These are phyloP conservation scores for Thaumetopoea pityocampa DNA, from an alignment of 1,140 invertebrate species.

Conservation along the genomic window DNA sequence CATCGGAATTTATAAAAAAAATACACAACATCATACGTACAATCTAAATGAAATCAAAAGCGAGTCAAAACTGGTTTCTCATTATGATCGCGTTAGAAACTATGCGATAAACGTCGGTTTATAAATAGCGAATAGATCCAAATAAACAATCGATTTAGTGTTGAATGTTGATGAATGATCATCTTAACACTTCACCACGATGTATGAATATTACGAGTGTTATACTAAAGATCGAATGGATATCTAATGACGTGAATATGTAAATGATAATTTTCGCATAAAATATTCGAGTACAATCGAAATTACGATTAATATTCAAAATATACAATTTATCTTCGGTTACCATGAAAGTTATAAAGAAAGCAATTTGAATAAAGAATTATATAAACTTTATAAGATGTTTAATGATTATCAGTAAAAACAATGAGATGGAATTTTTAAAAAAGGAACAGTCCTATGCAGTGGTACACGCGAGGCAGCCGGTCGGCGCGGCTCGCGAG, in stretches of 20 bases:
- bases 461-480: slow-evolving; percentile 36
- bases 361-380: background rate
- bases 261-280: too few species aligned
- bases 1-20: too few species aligned
- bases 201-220: too few species aligned
- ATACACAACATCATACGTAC: slow-evolving; percentile 13
- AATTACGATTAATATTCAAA: too few species aligned
- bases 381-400: slow-evolving; percentile 11
- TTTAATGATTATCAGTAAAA: background rate
- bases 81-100: slow-evolving; percentile 12
- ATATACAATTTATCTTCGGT: too few species aligned
- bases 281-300: too few species aligned
- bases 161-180: background rate
- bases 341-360: background rate
- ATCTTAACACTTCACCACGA: background rate
- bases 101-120: slow-evolving; percentile 2
- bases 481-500: slow-evolving; percentile 55
- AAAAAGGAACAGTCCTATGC: slow-evolving; percentile 30
- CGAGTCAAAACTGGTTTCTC: slow-evolving; percentile 17
- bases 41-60: slow-evolving; percentile 28
- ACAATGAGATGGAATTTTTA: too few species aligned
- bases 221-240: too few species aligned
- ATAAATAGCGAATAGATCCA: slow-evolving; percentile 1
- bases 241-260: too few species aligned
- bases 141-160: background rate